Percentiles rank a stretch among this genome's conserved stretches.
phyloP scores from a whole-genome alignment of 2,888 invertebrate genomes.

The Notocelia uddmanniana region DNA sequence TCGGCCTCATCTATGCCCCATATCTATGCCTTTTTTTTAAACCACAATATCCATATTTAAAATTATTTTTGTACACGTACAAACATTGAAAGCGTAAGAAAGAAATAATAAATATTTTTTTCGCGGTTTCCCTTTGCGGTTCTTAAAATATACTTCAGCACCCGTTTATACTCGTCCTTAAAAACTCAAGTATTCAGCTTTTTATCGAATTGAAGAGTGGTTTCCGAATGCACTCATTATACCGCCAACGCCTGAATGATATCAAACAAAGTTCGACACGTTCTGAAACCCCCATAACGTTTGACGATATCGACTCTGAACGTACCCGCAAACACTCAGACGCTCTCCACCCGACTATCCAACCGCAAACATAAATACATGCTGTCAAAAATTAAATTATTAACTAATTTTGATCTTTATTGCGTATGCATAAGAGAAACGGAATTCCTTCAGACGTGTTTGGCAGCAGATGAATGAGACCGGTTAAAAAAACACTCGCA shows the following conservation, averaged over 20 bases:
- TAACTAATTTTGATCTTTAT: constrained; percentile 49
- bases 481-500: constrained; percentile 42
- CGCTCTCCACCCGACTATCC: constrained; percentile 54
- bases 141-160: not conserved
- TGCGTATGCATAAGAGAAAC: constrained; percentile 37
- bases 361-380: constrained; percentile 32
- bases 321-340: constrained; percentile 56
- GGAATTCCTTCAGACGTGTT: constrained; percentile 13
- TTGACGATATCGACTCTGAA: constrained; percentile 44
- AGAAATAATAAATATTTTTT: not conserved
- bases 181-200: constrained; percentile 11
- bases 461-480: constrained; percentile 50
- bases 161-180: constrained; percentile 17
- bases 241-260: constrained; percentile 43
- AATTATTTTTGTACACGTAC: not conserved
- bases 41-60: not conserved
- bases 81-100: not conserved
- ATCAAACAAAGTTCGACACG: constrained; percentile 46
- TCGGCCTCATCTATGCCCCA: too few relatives aligned
- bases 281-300: constrained; percentile 42
- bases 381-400: constrained; percentile 26
- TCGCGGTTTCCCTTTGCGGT: not conserved
- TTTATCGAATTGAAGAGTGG: constrained; percentile 28
- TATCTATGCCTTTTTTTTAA: not conserved
- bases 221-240: constrained; percentile 43